phyloP scores from a whole-genome alignment of 2,888 invertebrate species.

The Cerastoderma edule region DNA sequence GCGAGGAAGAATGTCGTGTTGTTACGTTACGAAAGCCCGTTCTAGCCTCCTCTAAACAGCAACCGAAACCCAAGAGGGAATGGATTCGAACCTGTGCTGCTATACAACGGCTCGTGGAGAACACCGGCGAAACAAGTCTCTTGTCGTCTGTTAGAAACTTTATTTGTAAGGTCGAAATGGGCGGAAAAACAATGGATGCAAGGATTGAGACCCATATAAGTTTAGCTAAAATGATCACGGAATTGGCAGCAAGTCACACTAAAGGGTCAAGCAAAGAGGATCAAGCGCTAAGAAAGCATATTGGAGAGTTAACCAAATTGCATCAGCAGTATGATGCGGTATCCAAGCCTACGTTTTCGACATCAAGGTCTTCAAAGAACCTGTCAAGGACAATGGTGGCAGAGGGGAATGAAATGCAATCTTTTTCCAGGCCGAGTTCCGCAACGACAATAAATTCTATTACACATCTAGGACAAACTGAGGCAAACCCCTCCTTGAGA shows the following conservation, averaged over 20 bases:
- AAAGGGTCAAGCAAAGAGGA: background rate
- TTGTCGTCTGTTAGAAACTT: slow-evolving; percentile 47
- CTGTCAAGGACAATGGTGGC: slow-evolving; percentile 11
- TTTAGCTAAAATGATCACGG: slow-evolving; percentile 28
- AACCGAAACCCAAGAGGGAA: slow-evolving; percentile 23
- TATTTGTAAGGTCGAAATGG: slow-evolving; percentile 46
- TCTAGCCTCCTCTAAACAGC: background rate
- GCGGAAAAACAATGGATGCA: slow-evolving; percentile 24
- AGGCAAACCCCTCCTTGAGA: no score
- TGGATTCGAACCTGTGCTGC: slow-evolving; percentile 40
- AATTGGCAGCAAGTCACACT: slow-evolving; percentile 29
- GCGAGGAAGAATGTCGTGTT: no score
- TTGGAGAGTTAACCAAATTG: slow-evolving; percentile 8
- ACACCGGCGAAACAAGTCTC: slow-evolving; percentile 28
- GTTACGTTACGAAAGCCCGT: no score
- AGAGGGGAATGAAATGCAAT: background rate
- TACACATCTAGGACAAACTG: no score
- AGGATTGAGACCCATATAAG: slow-evolving; percentile 27
- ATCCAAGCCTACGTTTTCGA: slow-evolving; percentile 4
- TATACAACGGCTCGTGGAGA: slow-evolving; percentile 44
- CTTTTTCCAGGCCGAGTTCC: no score
- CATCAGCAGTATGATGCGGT: slow-evolving; percentile 20
- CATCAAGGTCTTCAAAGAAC: background rate
- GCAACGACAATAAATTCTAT: no score
- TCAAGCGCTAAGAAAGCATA: slow-evolving; percentile 2